phyloP scores from a whole-genome alignment of 2,888 invertebrate genomes.

The Lapara coniferarum region DNA sequence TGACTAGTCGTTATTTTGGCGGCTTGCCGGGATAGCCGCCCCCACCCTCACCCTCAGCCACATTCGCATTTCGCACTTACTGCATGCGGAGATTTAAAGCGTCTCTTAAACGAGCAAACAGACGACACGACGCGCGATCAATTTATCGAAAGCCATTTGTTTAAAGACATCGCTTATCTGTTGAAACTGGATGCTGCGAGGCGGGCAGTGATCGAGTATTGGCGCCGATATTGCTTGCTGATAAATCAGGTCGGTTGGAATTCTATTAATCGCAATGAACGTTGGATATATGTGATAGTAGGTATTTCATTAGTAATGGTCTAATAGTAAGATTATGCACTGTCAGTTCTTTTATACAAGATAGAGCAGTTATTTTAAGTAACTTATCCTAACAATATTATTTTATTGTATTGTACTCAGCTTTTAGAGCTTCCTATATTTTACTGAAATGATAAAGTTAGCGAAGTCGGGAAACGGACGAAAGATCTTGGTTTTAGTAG shows the following conservation, averaged over 20 bases:
- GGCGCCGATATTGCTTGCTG: constrained; percentile 12
- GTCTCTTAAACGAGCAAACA: constrained; percentile 31
- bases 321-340: no score
- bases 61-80: not conserved
- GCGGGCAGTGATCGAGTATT: constrained; percentile 10
- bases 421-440: no score
- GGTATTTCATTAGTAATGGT: not conserved
- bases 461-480: no score
- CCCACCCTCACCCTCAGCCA: not conserved
- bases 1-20: constrained; percentile 53
- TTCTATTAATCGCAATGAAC: constrained; percentile 8
- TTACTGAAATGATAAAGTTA: no score
- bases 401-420: no score
- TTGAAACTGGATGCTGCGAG: not conserved
- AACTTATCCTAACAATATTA: no score
- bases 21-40: constrained; percentile 22
- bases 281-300: not conserved
- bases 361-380: no score
- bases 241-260: constrained; percentile 10
- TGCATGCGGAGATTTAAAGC: constrained; percentile 22
- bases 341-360: no score
- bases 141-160: constrained; percentile 37
- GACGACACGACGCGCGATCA: constrained; percentile 27
- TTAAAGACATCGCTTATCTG: constrained; percentile 29
- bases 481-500: no score